Evolutionary conservation across 2,113 vertebrate species (phyloP), one percentile per base, ranked within the genome.

Genomic region (Toxotes chatareus): DNA sequence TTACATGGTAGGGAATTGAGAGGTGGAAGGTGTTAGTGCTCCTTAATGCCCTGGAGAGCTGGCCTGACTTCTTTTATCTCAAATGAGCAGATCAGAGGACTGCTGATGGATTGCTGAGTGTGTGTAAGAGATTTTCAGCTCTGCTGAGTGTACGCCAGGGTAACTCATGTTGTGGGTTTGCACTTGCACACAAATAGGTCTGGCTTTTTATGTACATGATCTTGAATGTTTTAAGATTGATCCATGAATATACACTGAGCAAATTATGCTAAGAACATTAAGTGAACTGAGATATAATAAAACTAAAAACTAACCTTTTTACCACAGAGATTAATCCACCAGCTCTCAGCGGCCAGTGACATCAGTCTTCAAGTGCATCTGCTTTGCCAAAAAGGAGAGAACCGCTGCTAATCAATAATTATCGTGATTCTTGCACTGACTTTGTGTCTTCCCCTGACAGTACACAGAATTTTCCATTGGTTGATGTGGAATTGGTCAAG

Each of bases 51-150:
- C 80, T 0, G 46, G 66, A 82, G 86, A 79, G 78, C 55, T 85
- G 62, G 57, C 67, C 72, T 71, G 62, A 68, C 85, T 84, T 77
- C 55, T 91, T 87, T 89, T 83, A 87, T 90, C 88, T 87, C 69
- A 87, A 83, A 91, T 83, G 81, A 87, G 84, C 71, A 75, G 84
- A 89, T 90, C 86, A 74, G 79, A 82, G 62, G 74, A 64, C 65
- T 74, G 78, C 80, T 80, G 75, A 74, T 76, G 87, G 72, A 79
- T 84, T 89, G 72, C 82, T 87, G 87, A 87, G 77, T 73, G 65
- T 11, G n/a, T 79, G 73, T 51, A 67, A 69, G 70, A 79, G 60
- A 83, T 73, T 79, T 88, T 81, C 67, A 65, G 67, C 73, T 70
- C 36, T 64, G 62, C 49, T 78, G 65, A 73, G 47, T 74, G 46